phyloP scores from a whole-genome alignment of 2,888 invertebrate species.

The Incurvaria masculella region DNA sequence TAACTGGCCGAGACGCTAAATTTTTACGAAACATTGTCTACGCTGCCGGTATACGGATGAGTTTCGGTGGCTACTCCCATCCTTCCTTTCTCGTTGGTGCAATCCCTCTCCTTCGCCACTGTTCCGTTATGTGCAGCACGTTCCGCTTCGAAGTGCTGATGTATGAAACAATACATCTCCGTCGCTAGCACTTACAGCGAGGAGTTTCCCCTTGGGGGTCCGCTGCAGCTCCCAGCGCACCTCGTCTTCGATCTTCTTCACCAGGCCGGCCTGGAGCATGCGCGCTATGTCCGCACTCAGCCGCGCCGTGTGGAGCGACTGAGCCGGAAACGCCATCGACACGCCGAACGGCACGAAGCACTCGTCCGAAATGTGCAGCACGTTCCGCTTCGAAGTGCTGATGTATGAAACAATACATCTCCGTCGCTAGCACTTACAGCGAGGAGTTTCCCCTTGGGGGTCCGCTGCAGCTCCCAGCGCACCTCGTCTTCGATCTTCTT shows the following conservation, averaged over 20 bases:
- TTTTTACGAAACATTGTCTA: no score
- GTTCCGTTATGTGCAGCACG: slow-evolving; percentile 66
- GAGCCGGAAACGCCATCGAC: slow-evolving; percentile 60
- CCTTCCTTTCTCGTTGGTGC: no score
- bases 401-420: no score
- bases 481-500: slow-evolving; percentile 67
- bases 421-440: no score
- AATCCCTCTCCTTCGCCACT: no score
- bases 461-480: slow-evolving; percentile 68
- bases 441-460: slow-evolving; percentile 57
- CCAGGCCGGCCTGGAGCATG: slow-evolving; percentile 65
- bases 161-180: no score
- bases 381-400: slow-evolving; percentile 57
- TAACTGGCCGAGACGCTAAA: no score
- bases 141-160: slow-evolving; percentile 58
- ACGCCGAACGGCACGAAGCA: slow-evolving; percentile 74
- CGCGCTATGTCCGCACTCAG: slow-evolving; percentile 59
- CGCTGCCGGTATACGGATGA: no score
- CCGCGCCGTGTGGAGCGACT: slow-evolving; percentile 61
- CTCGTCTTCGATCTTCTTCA: slow-evolving; percentile 64
- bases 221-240: slow-evolving; percentile 71
- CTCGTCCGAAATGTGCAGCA: slow-evolving; percentile 69
- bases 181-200: slow-evolving; percentile 64
- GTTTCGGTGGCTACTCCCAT: no score
- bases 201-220: slow-evolving; percentile 55